Base-by-base conservation (phyloP, 2,113 vertebrate species). In the Theristicus caerulescens region DNA sequence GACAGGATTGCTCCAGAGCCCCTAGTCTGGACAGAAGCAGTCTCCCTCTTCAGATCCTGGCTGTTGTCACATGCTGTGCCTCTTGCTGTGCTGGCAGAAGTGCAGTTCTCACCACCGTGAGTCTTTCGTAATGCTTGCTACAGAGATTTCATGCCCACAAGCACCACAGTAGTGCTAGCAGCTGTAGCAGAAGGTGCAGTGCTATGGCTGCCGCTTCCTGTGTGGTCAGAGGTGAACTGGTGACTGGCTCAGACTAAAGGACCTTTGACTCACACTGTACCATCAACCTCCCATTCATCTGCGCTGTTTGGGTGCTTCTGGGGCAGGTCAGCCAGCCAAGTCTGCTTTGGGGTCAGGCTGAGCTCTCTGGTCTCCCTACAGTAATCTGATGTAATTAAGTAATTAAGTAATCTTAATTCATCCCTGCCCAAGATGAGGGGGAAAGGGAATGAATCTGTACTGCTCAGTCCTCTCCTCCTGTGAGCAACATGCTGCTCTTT, bases 31-130 rank as follows among this genome's bases (percentile, higher is more conserved):
- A 16, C 6, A 32, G 47, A 34, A 87, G 47, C 65, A 52, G 31
- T 13, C 7, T 31, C 26, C 3, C 26, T 38, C 32, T 46, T 49
- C 69, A 70, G 27, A 26, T 6, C 20, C 49, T 4, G 44, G 29
- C 78, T 90, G 79, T 42, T 14, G 17, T 58, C 70, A 21, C 46
- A 26, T 1, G 0, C 20, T 22, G 3, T 18, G 67, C 36, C 27
- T 36, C 55, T 42, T 31, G 59, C 47, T 26, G n/a, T 6, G 55
- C 57, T 62, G 44, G 11, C 52, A 38, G 42, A n/a, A 83, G 24
- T 0, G 0, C n/a, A 5, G 20, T 2, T 83, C 34, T 86, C 49
- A 49, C 29, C 31, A 10, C 1, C 2, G 2, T 0, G 0, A 51
- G 5, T 49, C 42, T 49, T 36, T 38, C 4, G 1, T 6, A 4